phyloP scores from a whole-genome alignment of 2,113 vertebrate species.

The Saccopteryx leptura region DNA sequence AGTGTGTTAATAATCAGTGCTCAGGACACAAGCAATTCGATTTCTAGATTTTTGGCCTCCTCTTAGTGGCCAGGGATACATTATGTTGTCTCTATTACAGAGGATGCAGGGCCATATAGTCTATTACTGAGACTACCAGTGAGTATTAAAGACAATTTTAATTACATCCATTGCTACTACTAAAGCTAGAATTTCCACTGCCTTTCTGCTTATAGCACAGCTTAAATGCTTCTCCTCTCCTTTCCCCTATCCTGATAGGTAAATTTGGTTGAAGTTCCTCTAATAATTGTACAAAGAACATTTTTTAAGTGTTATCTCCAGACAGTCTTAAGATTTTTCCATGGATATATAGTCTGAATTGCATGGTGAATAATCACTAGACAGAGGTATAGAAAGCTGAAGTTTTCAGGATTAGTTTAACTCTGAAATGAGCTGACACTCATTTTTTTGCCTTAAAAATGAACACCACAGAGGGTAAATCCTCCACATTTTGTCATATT shows the following conservation, averaged over 20 bases:
- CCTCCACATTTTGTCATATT: neutral
- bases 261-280: neutral
- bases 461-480: neutral
- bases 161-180: neutral
- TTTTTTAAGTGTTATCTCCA: neutral
- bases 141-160: conserved; percentile 23
- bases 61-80: neutral
- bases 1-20: neutral
- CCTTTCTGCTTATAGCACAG: neutral
- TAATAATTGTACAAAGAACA: neutral
- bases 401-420: neutral
- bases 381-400: neutral
- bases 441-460: conserved; percentile 3
- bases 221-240: neutral
- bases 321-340: neutral
- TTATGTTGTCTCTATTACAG: neutral
- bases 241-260: neutral
- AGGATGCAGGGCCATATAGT: neutral
- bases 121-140: neutral
- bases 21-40: neutral
- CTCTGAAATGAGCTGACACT: neutral
- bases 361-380: neutral
- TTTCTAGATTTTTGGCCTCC: neutral
- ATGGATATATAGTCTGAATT: neutral
- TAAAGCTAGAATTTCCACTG: neutral